Evolutionary conservation across 2,888 invertebrate species (phyloP), one percentile per base, ranked within the genome.

Genomic region (Erebia palarica): DNA sequence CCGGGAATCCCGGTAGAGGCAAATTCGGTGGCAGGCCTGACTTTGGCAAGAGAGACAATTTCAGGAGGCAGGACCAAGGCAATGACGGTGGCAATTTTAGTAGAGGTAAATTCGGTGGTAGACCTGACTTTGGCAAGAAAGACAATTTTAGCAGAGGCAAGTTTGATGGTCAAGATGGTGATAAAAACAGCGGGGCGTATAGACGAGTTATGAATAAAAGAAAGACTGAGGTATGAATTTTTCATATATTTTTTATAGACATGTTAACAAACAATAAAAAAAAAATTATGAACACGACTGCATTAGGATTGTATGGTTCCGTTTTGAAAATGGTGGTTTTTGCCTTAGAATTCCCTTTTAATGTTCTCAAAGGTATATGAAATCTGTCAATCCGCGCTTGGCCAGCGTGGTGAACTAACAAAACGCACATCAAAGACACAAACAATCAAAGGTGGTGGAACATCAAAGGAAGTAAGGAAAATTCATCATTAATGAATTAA

Each of bases 141-240:
- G 47, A 70, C 16, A 70, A 61, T 55, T 57, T 47, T 44, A 53
- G 57, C 18, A 42, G 21, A 36, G 72, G 69, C 73, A 80, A 61
- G 27, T 75, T 61, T 49, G 69, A 73, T 61, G 61, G 72, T 71
- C 73, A 77, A 44, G 79, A 72, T 53, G 78, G 79, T 65, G 76
- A 81, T 1, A 80, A 79, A 1, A 81, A 79, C 14, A 79, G 81
- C 0, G 91, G 91, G 0, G 91, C 91, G 0, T 79, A 82, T 1
- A 86, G 91, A 73, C 81, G 92, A 57, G 73, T 92, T 10, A 82
- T 85, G 84, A 82, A 90, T 71, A 92, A 92, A 72, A 87, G 91
- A 72, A 86, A 87, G 71, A 79, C 76, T 80, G 82, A 86, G 86
- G 92, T 92, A 79, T 71, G 74, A n/a, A 10, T 8, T 13, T 58